A percentile compares a stretch with the other conserved stretches of the same genome.
Conservation (phyloP, 2,888 invertebrate genomes). For the Apodemia mormo region DNA sequence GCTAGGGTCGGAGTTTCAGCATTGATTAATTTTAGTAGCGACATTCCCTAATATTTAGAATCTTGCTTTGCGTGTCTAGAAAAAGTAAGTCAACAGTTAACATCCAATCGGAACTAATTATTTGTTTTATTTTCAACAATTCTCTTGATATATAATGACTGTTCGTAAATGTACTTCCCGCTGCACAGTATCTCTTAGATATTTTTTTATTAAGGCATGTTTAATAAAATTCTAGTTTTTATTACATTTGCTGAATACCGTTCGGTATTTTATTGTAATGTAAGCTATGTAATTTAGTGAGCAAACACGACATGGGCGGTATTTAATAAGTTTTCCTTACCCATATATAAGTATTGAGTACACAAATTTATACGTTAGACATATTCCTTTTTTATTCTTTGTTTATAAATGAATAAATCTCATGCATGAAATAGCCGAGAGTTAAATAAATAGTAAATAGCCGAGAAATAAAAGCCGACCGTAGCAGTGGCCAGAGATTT, state of each 20-base stretch:
- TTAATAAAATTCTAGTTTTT: slow-evolving; percentile 10
- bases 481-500: too few species aligned
- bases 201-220: background rate
- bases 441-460: too few species aligned
- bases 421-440: background rate
- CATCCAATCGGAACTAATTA: slow-evolving; percentile 72
- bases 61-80: slow-evolving; percentile 60
- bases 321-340: slow-evolving; percentile 7
- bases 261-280: background rate
- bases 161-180: slow-evolving; percentile 7
- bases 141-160: slow-evolving; percentile 46
- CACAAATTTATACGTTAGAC: background rate
- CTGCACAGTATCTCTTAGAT: slow-evolving; percentile 7
- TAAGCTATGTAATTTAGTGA: background rate
- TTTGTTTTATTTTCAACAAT: slow-evolving; percentile 63
- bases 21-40: slow-evolving; percentile 35
- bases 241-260: background rate
- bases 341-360: background rate
- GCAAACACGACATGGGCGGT: background rate
- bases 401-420: background rate
- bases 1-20: background rate
- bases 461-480: too few species aligned
- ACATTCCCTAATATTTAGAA: slow-evolving; percentile 54
- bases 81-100: slow-evolving; percentile 68
- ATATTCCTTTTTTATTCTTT: background rate